Conservation (phyloP, 2,888 invertebrate genomes). For the Ophion obscuratus region DNA sequence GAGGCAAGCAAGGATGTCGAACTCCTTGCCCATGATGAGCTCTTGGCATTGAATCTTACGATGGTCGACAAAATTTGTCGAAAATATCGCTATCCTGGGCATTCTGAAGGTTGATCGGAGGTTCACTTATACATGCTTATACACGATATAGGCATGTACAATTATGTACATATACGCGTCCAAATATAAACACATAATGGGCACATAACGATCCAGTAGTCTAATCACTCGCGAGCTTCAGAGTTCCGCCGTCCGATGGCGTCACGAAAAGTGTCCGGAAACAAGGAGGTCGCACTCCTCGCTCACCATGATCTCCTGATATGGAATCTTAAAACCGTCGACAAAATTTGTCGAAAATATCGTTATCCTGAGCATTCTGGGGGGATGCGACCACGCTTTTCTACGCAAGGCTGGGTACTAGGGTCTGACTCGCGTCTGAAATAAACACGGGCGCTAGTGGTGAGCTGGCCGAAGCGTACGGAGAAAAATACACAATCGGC, state of each 20-base stretch:
- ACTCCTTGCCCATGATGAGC: constrained; percentile 15
- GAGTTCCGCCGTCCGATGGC: constrained; percentile 3
- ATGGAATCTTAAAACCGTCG: constrained; percentile 45
- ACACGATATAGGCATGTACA: too few relatives aligned
- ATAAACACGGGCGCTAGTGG: too few relatives aligned
- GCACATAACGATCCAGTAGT: not conserved
- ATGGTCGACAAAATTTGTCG: constrained; percentile 44
- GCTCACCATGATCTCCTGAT: constrained; percentile 9
- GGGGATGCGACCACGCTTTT: not conserved
- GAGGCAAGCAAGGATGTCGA: not conserved
- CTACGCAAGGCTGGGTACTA: not conserved
- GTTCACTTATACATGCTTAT: not conserved
- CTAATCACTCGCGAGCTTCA: not conserved
- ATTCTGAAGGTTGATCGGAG: not conserved
- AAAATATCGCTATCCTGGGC: constrained; percentile 3
- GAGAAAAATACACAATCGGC: too few relatives aligned
- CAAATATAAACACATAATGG: not conserved
- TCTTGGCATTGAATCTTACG: constrained; percentile 38
- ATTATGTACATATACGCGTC: too few relatives aligned
- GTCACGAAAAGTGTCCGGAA: constrained; percentile 11
- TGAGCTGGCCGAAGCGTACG: too few relatives aligned
- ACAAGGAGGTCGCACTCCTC: constrained; percentile 5
- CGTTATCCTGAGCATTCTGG: not conserved
- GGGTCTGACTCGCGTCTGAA: too few relatives aligned
- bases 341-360: constrained; percentile 44